These are phyloP conservation scores for Frankliniella intonsa DNA, from an alignment of 2,888 invertebrate species.

Conservation along the genomic window DNA sequence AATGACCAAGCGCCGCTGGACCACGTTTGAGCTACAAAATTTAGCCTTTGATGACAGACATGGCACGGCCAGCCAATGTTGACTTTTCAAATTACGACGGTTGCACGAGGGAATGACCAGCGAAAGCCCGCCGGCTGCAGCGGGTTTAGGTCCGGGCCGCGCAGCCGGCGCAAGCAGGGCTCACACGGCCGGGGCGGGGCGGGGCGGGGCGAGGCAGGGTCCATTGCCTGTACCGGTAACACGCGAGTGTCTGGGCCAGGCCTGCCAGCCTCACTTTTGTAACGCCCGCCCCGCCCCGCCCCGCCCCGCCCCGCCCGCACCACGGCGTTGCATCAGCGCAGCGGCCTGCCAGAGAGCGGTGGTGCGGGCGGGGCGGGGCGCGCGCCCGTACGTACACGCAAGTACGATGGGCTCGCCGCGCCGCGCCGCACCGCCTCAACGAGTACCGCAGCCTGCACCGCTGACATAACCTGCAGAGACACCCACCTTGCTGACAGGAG, in stretches of 20 bases:
- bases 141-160: not conserved
- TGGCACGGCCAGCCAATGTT: no score
- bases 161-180: not conserved
- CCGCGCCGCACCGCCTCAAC: not conserved
- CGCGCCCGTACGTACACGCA: not conserved
- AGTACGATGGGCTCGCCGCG: not conserved
- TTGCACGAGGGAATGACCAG: no score
- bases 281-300: not conserved
- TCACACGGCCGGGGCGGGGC: not conserved
- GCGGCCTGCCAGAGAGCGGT: no score
- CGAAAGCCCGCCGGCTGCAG: no score
- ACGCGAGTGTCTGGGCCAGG: not conserved
- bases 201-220: not conserved
- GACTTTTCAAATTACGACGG: no score
- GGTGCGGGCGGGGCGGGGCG: not conserved
- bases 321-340: not conserved
- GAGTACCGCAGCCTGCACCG: no score
- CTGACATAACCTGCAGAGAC: no score
- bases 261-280: not conserved
- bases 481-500: slow-evolving; percentile 16
- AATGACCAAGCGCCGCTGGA: no score
- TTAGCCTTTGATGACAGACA: no score
- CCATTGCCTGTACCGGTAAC: not conserved
- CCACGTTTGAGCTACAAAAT: no score
- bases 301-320: not conserved